phyloP scores from a whole-genome alignment of 2,797 vertebrate genomes.

The Spheniscus humboldti region DNA sequence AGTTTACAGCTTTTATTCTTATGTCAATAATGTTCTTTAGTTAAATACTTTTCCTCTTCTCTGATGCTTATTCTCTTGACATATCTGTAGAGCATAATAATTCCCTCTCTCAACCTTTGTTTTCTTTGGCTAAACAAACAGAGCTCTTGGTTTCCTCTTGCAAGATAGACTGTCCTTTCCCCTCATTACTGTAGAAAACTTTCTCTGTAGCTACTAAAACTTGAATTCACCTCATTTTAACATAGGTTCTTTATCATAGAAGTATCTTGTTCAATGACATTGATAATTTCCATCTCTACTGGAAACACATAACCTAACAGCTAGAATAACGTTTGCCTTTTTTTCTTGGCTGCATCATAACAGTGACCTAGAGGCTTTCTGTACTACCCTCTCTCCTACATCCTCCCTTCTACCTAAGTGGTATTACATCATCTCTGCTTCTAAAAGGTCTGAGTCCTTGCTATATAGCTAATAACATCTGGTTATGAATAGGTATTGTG shows the following conservation, averaged over 20 bases:
- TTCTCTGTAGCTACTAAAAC: neutral
- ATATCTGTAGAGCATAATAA: conserved; percentile 1
- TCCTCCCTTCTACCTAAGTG: neutral
- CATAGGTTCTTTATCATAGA: neutral
- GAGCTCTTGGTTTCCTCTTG: neutral
- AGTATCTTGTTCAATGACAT: neutral
- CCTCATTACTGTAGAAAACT: neutral
- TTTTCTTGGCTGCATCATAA: neutral
- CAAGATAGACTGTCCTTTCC: neutral
- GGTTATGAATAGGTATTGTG: neutral
- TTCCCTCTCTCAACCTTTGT: conserved; percentile 25
- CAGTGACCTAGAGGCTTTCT: neutral
- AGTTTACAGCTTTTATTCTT: conserved; percentile 28
- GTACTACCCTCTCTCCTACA: neutral
- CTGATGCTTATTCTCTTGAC: conserved; percentile 31
- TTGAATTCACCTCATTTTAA: neutral
- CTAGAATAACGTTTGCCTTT: neutral
- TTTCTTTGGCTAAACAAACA: conserved; percentile 38
- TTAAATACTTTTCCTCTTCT: conserved; percentile 28
- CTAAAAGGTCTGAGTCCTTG: neutral
- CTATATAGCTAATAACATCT: neutral
- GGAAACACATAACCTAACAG: neutral
- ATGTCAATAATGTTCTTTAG: conserved; percentile 26
- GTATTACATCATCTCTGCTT: neutral
- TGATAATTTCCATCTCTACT: neutral